A percentile compares a stretch with the other conserved stretches of the same genome.
Evolutionary conservation across 2,888 invertebrate genomes (phyloP).

Genomic region (Pristionchus fissidentatus): DNA sequence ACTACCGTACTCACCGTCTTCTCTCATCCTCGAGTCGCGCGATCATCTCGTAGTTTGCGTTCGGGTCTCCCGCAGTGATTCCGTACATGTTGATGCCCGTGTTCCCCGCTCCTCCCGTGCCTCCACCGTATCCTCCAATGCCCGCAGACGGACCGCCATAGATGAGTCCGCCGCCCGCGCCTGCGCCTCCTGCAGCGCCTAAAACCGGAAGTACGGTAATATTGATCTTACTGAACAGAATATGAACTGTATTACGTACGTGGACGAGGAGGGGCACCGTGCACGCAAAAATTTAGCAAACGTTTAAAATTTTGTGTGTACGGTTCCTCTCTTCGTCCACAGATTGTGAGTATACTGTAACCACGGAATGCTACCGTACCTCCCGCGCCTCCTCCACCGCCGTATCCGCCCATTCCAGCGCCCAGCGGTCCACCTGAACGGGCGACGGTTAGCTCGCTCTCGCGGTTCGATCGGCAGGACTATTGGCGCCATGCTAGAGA

Average conservation of each 20-base stretch:
- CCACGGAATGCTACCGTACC: neutral
- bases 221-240: neutral
- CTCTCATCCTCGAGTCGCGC: conserved; percentile 73
- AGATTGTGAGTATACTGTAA: too few relatives aligned
- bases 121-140: conserved; percentile 50
- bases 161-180: neutral
- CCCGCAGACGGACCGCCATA: conserved; percentile 4
- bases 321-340: too few relatives aligned
- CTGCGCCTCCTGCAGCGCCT: neutral
- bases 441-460: conserved; percentile 49
- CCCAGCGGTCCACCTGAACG: conserved; percentile 49
- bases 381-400: conserved; percentile 48
- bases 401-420: conserved; percentile 2
- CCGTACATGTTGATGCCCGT: conserved; percentile 42
- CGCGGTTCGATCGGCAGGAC: conserved; percentile 43
- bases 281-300: too few relatives aligned
- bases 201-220: neutral
- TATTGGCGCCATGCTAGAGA: conserved; percentile 31
- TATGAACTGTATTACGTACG: too few relatives aligned
- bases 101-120: conserved; percentile 7
- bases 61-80: conserved; percentile 65
- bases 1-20: conserved; percentile 65
- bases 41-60: conserved; percentile 72
- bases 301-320: too few relatives aligned
- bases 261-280: too few relatives aligned